A percentile compares a stretch with the other conserved stretches of the same genome.
These are phyloP conservation scores for Melanocharis versteri DNA, from an alignment of 2,113 vertebrate species.

Conservation along the genomic window DNA sequence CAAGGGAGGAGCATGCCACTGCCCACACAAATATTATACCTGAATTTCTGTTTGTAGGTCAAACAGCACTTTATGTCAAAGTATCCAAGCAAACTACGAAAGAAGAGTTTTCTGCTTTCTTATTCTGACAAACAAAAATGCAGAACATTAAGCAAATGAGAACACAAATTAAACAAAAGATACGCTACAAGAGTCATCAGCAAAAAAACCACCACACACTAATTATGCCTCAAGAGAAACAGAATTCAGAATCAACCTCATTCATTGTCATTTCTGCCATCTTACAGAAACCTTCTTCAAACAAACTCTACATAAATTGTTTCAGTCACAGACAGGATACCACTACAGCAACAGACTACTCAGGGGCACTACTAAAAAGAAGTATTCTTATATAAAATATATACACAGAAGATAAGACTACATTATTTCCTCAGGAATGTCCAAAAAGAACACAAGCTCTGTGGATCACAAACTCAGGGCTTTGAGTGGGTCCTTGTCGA, in stretches of 20 bases:
- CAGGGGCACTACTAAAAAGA: neutral
- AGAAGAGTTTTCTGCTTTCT: neutral
- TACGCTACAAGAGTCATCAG: neutral
- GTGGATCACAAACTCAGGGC: neutral
- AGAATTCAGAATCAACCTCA: neutral
- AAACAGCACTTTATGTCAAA: neutral
- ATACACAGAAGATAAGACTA: neutral
- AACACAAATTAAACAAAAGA: neutral
- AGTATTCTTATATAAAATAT: neutral
- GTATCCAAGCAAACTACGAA: neutral
- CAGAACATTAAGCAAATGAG: neutral
- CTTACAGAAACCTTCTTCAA: neutral
- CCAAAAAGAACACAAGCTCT: neutral
- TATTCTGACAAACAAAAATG: neutral
- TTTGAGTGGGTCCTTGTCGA: neutral
- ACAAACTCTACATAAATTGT: neutral
- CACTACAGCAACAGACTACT: neutral
- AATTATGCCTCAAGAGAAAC: neutral
- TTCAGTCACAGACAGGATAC: neutral
- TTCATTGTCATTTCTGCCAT: neutral
- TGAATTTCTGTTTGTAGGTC: neutral
- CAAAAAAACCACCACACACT: neutral
- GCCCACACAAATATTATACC: neutral
- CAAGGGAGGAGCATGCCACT: neutral
- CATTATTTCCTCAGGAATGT: neutral